phyloP scores from a whole-genome alignment of 2,888 invertebrate species.

The Eledone cirrhosa region DNA sequence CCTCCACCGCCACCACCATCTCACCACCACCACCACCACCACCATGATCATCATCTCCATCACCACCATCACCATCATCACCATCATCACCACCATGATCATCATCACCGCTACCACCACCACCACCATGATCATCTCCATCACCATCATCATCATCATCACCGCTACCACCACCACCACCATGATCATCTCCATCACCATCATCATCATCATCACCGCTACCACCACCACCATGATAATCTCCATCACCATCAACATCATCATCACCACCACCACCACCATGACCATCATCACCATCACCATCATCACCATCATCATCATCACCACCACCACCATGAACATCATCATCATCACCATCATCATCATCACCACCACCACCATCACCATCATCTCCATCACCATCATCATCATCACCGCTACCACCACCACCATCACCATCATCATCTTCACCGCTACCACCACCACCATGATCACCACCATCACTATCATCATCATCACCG shows the following conservation, averaged over 20 bases:
- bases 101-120: background rate
- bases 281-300: no score
- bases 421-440: background rate
- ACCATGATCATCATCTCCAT: conserved; percentile 23
- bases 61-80: no score
- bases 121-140: background rate
- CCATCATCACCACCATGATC: background rate
- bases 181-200: no score
- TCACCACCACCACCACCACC: background rate
- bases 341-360: no score
- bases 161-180: no score
- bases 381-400: conserved; percentile 19
- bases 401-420: no score
- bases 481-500: background rate
- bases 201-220: no score
- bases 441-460: background rate
- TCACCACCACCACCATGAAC: no score
- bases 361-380: conserved; percentile 17
- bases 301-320: conserved; percentile 31
- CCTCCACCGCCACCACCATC: background rate
- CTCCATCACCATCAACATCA: background rate
- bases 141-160: background rate
- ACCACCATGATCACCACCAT: background rate
- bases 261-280: no score
- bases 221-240: background rate